These are phyloP conservation scores for Schrankia costaestrigalis DNA, from an alignment of 2,888 invertebrate genomes.

Conservation along the genomic window DNA sequence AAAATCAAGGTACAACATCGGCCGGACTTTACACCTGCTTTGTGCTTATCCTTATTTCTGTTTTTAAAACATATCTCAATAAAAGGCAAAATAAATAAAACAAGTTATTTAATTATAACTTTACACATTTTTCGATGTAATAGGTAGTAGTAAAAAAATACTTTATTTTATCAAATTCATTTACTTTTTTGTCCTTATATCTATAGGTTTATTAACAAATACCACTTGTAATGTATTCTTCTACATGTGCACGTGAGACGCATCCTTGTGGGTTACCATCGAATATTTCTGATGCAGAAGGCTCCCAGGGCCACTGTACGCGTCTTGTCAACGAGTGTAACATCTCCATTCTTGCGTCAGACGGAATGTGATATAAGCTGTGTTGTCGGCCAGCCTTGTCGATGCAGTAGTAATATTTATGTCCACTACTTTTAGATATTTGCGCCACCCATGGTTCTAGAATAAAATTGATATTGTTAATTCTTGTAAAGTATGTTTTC, in stretches of 20 bases:
- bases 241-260: slow-evolving; percentile 53
- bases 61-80: too few relatives aligned
- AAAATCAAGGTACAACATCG: too few relatives aligned
- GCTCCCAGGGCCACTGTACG: slow-evolving; percentile 68
- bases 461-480: slow-evolving; percentile 20
- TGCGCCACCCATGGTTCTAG: slow-evolving; percentile 70
- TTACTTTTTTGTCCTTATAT: too few relatives aligned
- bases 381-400: slow-evolving; percentile 48
- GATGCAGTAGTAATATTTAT: slow-evolving; percentile 60
- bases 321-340: slow-evolving; percentile 46
- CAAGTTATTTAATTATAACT: too few relatives aligned
- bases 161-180: too few relatives aligned
- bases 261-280: slow-evolving; percentile 44
- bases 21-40: too few relatives aligned
- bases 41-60: too few relatives aligned
- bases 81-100: too few relatives aligned
- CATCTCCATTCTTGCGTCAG: slow-evolving; percentile 59
- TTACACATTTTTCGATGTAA: too few relatives aligned
- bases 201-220: slow-evolving; percentile 1
- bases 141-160: too few relatives aligned
- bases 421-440: slow-evolving; percentile 59
- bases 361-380: slow-evolving; percentile 58
- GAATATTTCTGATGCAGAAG: slow-evolving; percentile 51
- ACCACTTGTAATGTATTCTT: slow-evolving; percentile 44
- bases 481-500: too few relatives aligned